Evolutionary conservation across 35 echinoderm and acorn worm species (phyloP).

Genomic region (Ophioderma brevispina): DNA sequence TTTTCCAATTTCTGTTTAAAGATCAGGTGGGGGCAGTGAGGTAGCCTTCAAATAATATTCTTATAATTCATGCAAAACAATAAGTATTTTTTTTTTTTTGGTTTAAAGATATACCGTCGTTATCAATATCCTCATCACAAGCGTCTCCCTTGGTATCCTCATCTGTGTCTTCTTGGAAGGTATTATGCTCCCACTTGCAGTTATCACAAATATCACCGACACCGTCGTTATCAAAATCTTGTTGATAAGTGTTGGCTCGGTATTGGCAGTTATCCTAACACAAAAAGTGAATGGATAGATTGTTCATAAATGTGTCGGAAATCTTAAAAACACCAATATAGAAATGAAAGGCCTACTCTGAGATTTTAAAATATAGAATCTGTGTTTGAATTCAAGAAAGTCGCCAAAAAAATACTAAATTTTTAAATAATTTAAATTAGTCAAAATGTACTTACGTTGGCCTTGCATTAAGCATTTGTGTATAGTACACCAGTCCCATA

Average conservation of each 20-base stretch:
- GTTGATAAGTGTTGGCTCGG: constrained; percentile 89
- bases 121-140: constrained; percentile 92
- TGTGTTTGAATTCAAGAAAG: no score
- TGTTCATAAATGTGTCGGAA: no score
- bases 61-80: neutral
- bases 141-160: constrained; percentile 72
- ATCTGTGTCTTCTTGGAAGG: constrained; percentile 82
- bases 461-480: no score
- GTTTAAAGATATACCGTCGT: constrained; percentile 70
- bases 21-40: neutral
- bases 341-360: no score
- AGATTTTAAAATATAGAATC: no score
- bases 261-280: constrained; percentile 92
- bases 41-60: neutral
- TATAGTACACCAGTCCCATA: no score
- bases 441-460: no score
- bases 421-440: no score
- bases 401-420: no score
- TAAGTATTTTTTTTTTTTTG: no score
- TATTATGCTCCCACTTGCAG: constrained; percentile 73
- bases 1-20: neutral
- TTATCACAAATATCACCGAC: constrained; percentile 84
- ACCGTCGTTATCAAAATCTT: constrained; percentile 83
- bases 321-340: no score
- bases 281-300: no score